Evolutionary conservation across 2,888 invertebrate species (phyloP).

Genomic region (Cryptophagus acutangulus): DNA sequence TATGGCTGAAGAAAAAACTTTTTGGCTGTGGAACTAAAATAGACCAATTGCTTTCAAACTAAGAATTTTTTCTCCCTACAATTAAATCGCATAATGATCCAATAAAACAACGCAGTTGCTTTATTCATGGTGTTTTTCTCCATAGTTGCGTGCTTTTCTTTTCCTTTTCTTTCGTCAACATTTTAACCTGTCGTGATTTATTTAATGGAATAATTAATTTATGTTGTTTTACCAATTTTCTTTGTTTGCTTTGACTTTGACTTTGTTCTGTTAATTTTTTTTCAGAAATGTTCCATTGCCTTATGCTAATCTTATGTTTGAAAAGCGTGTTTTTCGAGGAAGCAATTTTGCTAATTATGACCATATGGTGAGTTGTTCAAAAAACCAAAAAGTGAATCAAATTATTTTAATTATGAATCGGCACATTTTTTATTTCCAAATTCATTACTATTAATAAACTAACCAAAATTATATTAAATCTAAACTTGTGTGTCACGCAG

Average conservation of each 20-base stretch:
- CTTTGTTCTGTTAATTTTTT: conserved; percentile 23
- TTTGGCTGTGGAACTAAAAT: too few species aligned
- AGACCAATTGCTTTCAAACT: too few species aligned
- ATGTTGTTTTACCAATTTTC: too few species aligned
- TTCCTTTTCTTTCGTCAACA: too few species aligned
- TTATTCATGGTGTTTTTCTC: too few species aligned
- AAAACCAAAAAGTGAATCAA: background rate
- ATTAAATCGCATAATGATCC: too few species aligned
- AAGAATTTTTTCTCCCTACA: too few species aligned
- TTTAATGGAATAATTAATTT: too few species aligned
- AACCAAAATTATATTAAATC: background rate
- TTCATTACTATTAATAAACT: conserved; percentile 9
- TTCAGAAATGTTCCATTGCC: conserved; percentile 52
- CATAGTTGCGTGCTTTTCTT: too few species aligned
- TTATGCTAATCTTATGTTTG: conserved; percentile 85
- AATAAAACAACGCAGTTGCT: too few species aligned
- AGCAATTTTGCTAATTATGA: conserved; percentile 61
- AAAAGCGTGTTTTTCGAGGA: conserved; percentile 79
- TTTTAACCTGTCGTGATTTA: too few species aligned
- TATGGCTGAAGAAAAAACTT: too few species aligned
- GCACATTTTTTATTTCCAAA: conserved; percentile 28
- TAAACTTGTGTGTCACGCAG: conserved; percentile 40
- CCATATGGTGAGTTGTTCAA: conserved; percentile 33
- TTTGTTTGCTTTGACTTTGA: background rate
- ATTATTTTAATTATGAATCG: conserved; percentile 20